phyloP scores from a whole-genome alignment of 1,140 invertebrate genomes.

The Trichoplusia ni region DNA sequence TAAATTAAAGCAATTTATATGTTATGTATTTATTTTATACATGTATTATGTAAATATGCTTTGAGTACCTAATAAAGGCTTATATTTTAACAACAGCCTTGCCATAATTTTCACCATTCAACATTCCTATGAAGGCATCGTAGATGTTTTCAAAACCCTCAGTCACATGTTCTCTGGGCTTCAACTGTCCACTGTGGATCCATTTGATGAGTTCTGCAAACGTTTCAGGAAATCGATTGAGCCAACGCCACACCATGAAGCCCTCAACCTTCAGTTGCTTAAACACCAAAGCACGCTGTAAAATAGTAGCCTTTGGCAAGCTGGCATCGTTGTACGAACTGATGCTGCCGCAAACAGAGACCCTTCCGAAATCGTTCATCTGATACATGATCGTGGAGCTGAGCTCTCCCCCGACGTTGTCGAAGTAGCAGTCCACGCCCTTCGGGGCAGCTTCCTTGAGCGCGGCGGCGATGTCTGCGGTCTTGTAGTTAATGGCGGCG shows the following conservation, averaged over 20 bases:
- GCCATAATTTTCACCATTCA: constrained; percentile 81
- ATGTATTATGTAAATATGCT: background rate
- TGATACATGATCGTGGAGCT: constrained; percentile 21
- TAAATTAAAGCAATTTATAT: background rate
- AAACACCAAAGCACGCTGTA: constrained; percentile 18
- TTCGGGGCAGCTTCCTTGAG: constrained; percentile 29
- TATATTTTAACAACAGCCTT: constrained; percentile 59
- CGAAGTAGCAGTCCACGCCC: constrained; percentile 26
- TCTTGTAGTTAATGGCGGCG: constrained; percentile 29
- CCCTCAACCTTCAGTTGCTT: constrained; percentile 31
- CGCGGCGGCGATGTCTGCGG: background rate
- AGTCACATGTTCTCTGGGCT: constrained; percentile 77
- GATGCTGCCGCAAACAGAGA: constrained; percentile 17
- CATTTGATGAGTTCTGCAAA: constrained; percentile 44
- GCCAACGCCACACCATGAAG: constrained; percentile 14
- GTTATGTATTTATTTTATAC: too few species aligned
- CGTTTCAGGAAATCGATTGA: background rate
- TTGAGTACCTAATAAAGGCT: background rate
- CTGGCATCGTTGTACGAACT: constrained; percentile 6
- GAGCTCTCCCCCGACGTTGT: constrained; percentile 33
- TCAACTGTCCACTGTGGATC: constrained; percentile 80
- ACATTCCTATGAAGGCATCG: constrained; percentile 81
- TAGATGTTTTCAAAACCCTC: constrained; percentile 83
- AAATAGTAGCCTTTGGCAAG: background rate
- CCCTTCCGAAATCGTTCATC: constrained; percentile 24